Evolutionary conservation across 2,888 invertebrate species (phyloP).

Genomic region (Morpho deidamia): DNA sequence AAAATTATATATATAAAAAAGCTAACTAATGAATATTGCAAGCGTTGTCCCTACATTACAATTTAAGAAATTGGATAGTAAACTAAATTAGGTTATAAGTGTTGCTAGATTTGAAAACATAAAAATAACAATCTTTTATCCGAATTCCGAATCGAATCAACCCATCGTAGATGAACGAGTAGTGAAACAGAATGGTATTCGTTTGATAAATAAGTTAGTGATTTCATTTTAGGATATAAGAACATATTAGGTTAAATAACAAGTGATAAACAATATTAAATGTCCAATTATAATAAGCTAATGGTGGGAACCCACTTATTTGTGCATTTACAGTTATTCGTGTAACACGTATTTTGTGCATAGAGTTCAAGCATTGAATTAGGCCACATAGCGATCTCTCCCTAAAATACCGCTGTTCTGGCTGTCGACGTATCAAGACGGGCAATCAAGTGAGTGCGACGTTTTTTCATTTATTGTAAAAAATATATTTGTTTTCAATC

Average conservation of each 20-base stretch:
- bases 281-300: constrained; percentile 32
- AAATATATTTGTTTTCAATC: constrained; percentile 24
- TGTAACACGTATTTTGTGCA: constrained; percentile 79
- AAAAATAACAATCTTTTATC: constrained; percentile 22
- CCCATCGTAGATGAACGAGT: constrained; percentile 28
- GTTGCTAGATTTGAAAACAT: constrained; percentile 24
- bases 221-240: constrained; percentile 39
- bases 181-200: constrained; percentile 61
- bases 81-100: constrained; percentile 3
- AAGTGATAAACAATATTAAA: constrained; percentile 32
- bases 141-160: constrained; percentile 14
- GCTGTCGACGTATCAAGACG: constrained; percentile 77
- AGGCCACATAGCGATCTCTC: constrained; percentile 80
- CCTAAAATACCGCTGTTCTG: constrained; percentile 79
- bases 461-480: constrained; percentile 34
- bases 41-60: no score
- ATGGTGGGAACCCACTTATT: constrained; percentile 52
- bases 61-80: background rate
- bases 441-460: constrained; percentile 59
- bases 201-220: constrained; percentile 52
- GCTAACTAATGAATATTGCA: no score
- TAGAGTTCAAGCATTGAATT: constrained; percentile 77
- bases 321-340: constrained; percentile 76
- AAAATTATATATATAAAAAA: no score
- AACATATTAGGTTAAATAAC: constrained; percentile 30